phyloP scores from a whole-genome alignment of 2,797 vertebrate genomes.

The Syngnathus acus region DNA sequence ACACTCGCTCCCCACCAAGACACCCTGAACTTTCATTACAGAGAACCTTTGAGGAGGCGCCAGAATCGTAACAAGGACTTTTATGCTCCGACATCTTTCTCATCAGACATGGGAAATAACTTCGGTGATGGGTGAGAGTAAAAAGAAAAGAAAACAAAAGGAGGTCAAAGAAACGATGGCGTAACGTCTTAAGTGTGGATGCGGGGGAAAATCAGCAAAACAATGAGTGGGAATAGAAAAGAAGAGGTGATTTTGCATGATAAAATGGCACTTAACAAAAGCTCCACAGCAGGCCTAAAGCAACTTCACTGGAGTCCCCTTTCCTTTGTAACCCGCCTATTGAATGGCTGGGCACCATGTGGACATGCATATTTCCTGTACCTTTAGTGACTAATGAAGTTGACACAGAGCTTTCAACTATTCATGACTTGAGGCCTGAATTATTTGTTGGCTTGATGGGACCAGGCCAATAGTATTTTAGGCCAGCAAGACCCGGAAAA shows the following conservation, averaged over 20 bases:
- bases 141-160: constrained; percentile 10
- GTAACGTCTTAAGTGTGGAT: constrained; percentile 19
- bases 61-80: constrained; percentile 56
- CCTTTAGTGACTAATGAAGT: constrained; percentile 65
- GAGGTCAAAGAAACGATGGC: constrained; percentile 27
- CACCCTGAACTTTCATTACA: constrained; percentile 57
- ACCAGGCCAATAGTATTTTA: constrained; percentile 54
- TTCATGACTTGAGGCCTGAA: constrained; percentile 59
- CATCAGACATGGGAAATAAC: constrained; percentile 23
- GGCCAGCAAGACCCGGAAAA: constrained; percentile 32
- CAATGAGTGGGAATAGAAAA: constrained; percentile 17
- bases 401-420: constrained; percentile 63
- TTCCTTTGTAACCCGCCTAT: constrained; percentile 42
- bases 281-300: constrained; percentile 45
- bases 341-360: constrained; percentile 52
- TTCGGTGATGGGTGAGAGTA: constrained; percentile 19
- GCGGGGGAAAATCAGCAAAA: constrained; percentile 32
- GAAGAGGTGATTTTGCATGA: constrained; percentile 54
- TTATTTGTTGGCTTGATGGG: constrained; percentile 62
- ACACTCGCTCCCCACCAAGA: constrained; percentile 36
- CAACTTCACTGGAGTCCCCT: constrained; percentile 32
- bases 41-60: constrained; percentile 39
- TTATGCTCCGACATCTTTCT: constrained; percentile 44
- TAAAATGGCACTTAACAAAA: constrained; percentile 56
- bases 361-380: constrained; percentile 47